These are phyloP conservation scores for Adelges cooleyi DNA, from an alignment of 1,140 invertebrate genomes.

Conservation along the genomic window DNA sequence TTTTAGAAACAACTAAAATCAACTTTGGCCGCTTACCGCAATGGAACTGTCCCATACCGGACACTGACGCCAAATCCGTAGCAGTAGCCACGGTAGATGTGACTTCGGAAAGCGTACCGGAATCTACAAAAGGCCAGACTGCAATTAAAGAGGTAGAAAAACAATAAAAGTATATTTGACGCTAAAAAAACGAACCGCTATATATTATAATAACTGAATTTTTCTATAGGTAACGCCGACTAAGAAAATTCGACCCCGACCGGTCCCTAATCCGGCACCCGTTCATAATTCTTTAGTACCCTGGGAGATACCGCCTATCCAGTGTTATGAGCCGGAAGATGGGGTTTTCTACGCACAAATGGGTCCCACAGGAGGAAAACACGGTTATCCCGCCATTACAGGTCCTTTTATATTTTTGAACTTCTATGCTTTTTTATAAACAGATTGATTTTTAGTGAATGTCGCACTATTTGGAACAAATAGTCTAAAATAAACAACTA, in stretches of 20 bases:
- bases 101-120: not conserved
- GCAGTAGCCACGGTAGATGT: conserved; percentile 30
- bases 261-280: conserved; percentile 49
- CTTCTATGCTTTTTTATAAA: no score
- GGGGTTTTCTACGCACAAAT: conserved; percentile 83
- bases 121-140: not conserved
- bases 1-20: conserved; percentile 55
- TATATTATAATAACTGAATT: no score
- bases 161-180: no score
- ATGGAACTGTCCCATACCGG: conserved; percentile 86
- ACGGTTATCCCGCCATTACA: conserved; percentile 75
- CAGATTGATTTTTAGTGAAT: no score
- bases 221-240: not conserved
- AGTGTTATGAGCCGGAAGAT: conserved; percentile 78
- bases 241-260: conserved; percentile 10
- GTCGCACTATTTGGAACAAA: no score
- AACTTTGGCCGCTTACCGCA: conserved; percentile 75
- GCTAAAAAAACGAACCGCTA: no score
- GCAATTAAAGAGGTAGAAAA: not conserved
- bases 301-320: conserved; percentile 77
- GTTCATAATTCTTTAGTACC: conserved; percentile 44
- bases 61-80: conserved; percentile 43
- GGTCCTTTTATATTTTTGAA: conserved; percentile 42
- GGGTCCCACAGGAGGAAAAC: conserved; percentile 77
- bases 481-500: no score